Base-by-base conservation (phyloP, 2,113 vertebrate genomes). In the Parus major region DNA sequence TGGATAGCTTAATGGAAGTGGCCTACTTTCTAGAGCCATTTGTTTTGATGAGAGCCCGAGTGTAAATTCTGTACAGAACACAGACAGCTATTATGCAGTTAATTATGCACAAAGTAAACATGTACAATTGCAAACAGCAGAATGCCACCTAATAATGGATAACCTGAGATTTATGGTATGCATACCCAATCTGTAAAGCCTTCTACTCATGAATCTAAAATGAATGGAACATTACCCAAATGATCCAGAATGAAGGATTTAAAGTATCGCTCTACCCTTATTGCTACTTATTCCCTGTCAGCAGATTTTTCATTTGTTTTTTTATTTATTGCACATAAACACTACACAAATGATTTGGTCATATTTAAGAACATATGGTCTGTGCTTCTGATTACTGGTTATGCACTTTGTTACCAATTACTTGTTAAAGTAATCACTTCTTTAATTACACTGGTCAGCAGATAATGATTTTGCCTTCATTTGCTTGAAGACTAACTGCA, bases 171-270 rank as follows among this genome's bases (percentile, higher is more conserved):
- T 98, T 98, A 98, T 95, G 78, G 95, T 97, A 91, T 94, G 96
- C 96, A 87, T 95, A 95, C 94, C 98, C 97, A 97, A 98, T 98
- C 97, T 98, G 97, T 97, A 97, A 98, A 97, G 93, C 88, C 91
- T 97, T 96, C 96, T 93, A 97, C 94, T 98, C 98, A 98, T 98
- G 98, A 98, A 98, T 98, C 97, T 98, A 97, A 98, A 99, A 98
- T 98, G 98, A 98, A 98, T 92, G 96, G 97, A 98, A 98, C 98
- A 98, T 98, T 98, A 98, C 98, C 98, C 98, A 98, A 98, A 98
- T 98, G 98, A 98, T 98, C 97, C 96, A 98, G 97, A 98, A 98
- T 98, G 98, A 98, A 97, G 95, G 97, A 98, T 98, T 98, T 98
- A 98, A 98, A 98, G 56, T 97, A 98, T 98, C 91, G n/a, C 96